These are phyloP conservation scores for Hippoglossus stenolepis DNA, from an alignment of 2,113 vertebrate species.

Conservation along the genomic window DNA sequence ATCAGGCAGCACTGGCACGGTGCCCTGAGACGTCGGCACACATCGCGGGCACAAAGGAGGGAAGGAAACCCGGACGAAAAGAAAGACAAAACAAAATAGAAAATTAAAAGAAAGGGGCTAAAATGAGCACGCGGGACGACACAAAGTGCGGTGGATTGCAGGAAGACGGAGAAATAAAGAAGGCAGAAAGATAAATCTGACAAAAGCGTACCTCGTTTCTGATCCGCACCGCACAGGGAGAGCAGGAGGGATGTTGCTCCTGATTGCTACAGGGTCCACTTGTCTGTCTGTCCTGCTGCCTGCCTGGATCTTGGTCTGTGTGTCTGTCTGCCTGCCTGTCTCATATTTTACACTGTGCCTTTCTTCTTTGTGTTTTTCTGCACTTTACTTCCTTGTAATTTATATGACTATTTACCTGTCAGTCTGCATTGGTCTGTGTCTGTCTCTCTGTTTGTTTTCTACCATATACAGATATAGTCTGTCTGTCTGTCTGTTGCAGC, in stretches of 20 bases:
- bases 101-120: slow-evolving; percentile 32
- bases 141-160: slow-evolving; percentile 21
- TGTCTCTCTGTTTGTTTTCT: background rate
- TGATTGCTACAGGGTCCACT: slow-evolving; percentile 61
- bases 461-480: background rate
- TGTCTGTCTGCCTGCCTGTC: slow-evolving; percentile 2
- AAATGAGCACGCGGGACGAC: slow-evolving; percentile 44
- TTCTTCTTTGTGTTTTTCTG: slow-evolving; percentile 15
- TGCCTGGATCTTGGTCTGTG: slow-evolving; percentile 21
- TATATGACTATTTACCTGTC: background rate
- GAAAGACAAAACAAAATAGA: slow-evolving; percentile 35
- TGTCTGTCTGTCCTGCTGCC: slow-evolving; percentile 49
- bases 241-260: slow-evolving; percentile 56
- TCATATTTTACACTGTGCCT: slow-evolving; percentile 23
- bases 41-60: slow-evolving; percentile 74
- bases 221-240: slow-evolving; percentile 41
- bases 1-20: slow-evolving; percentile 72
- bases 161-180: slow-evolving; percentile 14
- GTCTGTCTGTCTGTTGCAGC: slow-evolving; percentile 13
- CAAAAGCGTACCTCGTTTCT: slow-evolving; percentile 53
- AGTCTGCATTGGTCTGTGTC: background rate
- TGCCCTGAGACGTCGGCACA: slow-evolving; percentile 75
- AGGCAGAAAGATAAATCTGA: slow-evolving; percentile 42
- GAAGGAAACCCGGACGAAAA: slow-evolving; percentile 50
- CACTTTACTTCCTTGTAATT: background rate